Base-by-base conservation (phyloP, 2,797 vertebrate genomes). In the Selene dorsalis region DNA sequence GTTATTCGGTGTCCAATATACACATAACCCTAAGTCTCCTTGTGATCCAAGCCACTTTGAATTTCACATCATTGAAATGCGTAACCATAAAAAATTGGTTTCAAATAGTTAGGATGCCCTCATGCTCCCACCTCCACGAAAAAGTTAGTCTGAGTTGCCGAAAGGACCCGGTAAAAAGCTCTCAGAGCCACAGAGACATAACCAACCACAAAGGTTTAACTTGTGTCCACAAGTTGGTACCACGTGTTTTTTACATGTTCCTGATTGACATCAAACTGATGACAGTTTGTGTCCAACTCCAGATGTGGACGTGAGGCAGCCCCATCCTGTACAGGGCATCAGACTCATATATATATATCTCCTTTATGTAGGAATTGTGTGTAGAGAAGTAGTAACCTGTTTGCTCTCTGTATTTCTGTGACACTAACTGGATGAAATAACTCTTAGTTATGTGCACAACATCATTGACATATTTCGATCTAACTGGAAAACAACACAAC, bases 381-480 rank as follows among this genome's bases (percentile, higher is more conserved):
- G 66, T 59, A 69, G 26, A 28, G 69, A 17, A 18, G 22, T 61
- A 6, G 22, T 62, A 6, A 28, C 32, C 13, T 41, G 22, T 35
- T 70, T 52, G 48, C n/a, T 4, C 22, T 53, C 50, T 69, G 6
- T 28, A 28, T 58, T 14, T 52, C 1, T 50, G 18, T 69, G 20
- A 18, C 26, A 59, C 12, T 30, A 2, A 43, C 12, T 69, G 22
- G 20, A 28, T 48, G 50, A 67, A 8, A 30, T 60, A 38, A 16
- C 20, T 22, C 16, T 43, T 41, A 68, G 12, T 8, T 43, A 47
- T 6, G 59, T 66, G 45, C 56, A 63, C 32, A 20, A 10, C 12
- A 53, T 56, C 18, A 18, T 59, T 48, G 6, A 45, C 30, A 61
- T 66, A 53, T 60, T 60, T 18, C 17, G 58, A 28, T 62, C 45